Base-by-base conservation (phyloP, 2,888 invertebrate species). In the Ichneumon xanthorius region DNA sequence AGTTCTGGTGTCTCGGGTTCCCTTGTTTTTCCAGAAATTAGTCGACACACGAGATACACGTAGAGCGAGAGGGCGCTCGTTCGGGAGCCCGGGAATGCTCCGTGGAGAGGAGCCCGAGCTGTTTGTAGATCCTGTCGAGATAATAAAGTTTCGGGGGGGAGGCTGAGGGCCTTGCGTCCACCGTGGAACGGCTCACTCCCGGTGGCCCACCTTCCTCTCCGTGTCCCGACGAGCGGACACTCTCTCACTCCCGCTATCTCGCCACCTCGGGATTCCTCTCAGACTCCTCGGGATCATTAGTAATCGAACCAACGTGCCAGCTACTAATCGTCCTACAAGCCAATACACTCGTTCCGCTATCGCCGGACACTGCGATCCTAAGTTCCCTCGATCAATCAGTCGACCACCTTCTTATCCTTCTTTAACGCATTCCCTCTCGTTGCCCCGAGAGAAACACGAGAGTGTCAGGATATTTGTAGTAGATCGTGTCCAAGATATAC, bases 1-100 rank as follows among this genome's bases (percentile, higher is more conserved):
- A 76, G 63, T 16, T 16, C 33, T 63, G 63, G 58, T 58, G 65
- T 77, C 61, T 77, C 72, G 76, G 53, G 67, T 67, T 50, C 26
- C 73, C 71, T 79, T 82, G 72, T 80, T 85, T 82, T 82, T 85
- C 78, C 82, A 79, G 75, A 85, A 85, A 85, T 85, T 78, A 85
- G 82, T 75, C 71, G 65, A 71, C 70, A 63, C 72, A 58, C 80
- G 63, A 80, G 70, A 71, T 22, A 45, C 9, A 70, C 33, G n/a
- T 9, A 53, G 19, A 67, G 37, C 65, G 71, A 67, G 65, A 40
- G 45, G n/a, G 65, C 55, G 19, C 45, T 65, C 73, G 45, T 55
- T 67, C 65, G 33, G 70, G 71, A 65, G 80, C 72, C 77, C 77
- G 81, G 50, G 73, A 30, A 26, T 71, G 61, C 67, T 84, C 61